phyloP scores from a whole-genome alignment of 1,140 invertebrate species.

The Drosophila bocki region DNA sequence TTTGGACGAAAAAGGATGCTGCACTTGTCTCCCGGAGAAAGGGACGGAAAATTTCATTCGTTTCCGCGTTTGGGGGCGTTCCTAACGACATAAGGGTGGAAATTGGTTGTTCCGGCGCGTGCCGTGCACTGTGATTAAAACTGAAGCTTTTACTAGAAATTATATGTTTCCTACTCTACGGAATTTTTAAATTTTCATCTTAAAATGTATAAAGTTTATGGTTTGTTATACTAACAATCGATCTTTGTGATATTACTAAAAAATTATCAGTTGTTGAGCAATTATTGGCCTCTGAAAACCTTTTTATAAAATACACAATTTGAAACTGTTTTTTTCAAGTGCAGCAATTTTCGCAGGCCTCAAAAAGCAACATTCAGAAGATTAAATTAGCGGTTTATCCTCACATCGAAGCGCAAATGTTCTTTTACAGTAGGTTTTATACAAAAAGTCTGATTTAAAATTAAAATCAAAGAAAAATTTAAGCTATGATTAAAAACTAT shows the following conservation, averaged over 20 bases:
- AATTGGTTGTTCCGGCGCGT: constrained; percentile 43
- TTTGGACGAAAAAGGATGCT: constrained; percentile 73
- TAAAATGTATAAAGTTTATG: not conserved
- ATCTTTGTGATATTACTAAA: not conserved
- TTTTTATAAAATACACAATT: not conserved
- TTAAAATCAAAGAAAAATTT: too few species aligned
- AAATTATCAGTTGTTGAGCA: too few species aligned
- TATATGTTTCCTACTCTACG: not conserved
- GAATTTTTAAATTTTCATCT: not conserved
- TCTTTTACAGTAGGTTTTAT: not conserved
- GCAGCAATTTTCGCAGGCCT: constrained; percentile 39
- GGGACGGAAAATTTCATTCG: constrained; percentile 64
- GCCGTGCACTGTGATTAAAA: constrained; percentile 45
- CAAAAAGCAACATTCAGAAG: constrained; percentile 49
- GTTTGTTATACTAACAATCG: too few species aligned
- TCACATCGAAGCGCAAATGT: constrained; percentile 12
- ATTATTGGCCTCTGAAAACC: too few species aligned
- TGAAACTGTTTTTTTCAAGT: constrained; percentile 1
- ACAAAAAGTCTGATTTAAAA: not conserved
- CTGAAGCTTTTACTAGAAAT: not conserved
- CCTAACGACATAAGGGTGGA: constrained; percentile 66
- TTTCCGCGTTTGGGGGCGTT: constrained; percentile 66
- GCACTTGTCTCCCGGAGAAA: constrained; percentile 56
- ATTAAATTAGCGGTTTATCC: constrained; percentile 36
- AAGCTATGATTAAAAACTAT: not conserved